These are phyloP conservation scores for Melanerpes aurifrons DNA, from an alignment of 2,113 vertebrate species.

Conservation along the genomic window DNA sequence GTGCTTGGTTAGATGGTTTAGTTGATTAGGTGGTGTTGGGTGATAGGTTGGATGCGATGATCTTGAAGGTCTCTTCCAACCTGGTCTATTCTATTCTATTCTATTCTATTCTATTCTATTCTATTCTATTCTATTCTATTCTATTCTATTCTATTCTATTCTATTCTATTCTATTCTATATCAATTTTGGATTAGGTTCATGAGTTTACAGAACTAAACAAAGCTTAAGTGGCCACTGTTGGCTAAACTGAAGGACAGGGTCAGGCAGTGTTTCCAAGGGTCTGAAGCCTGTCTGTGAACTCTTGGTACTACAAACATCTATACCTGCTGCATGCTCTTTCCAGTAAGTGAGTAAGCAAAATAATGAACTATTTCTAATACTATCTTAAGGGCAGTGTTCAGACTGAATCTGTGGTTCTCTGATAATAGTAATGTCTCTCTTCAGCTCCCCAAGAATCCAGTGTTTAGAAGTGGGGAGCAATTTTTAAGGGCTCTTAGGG, in stretches of 20 bases:
- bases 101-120: too few relatives aligned
- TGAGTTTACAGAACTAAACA: not conserved
- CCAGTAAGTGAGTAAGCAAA: not conserved
- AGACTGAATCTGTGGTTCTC: not conserved
- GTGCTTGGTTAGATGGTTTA: too few relatives aligned
- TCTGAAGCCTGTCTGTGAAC: not conserved
- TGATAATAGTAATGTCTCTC: not conserved
- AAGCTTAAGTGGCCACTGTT: rapidly evolving
- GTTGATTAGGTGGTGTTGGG: too few relatives aligned
- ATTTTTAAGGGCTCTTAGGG: not conserved
- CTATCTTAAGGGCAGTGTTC: not conserved
- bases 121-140: too few relatives aligned
- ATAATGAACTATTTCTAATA: not conserved
- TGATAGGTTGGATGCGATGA: too few relatives aligned
- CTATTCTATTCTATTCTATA: too few relatives aligned
- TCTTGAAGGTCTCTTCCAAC: too few relatives aligned
- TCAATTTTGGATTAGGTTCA: not conserved
- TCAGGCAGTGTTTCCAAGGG: not conserved
- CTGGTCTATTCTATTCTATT: too few relatives aligned
- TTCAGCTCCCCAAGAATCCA: not conserved
- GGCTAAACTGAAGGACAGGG: not conserved
- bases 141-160: too few relatives aligned
- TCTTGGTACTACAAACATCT: not conserved
- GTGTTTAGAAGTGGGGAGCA: not conserved
- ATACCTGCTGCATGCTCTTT: not conserved